Base-by-base conservation (phyloP, 2,113 vertebrate species). In the Tychaedon coryphoeus region DNA sequence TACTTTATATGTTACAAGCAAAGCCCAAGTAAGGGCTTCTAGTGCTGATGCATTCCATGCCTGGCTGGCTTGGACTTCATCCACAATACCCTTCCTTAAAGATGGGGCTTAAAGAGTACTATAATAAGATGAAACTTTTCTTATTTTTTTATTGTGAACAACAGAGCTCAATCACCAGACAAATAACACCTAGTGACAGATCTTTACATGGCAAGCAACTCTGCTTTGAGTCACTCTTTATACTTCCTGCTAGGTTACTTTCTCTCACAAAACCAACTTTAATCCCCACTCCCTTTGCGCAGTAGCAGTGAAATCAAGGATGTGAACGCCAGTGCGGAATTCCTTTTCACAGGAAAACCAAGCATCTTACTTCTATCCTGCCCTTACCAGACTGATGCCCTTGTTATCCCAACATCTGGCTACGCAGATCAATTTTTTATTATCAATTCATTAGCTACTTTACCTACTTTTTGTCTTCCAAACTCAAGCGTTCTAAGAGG, bases 241-340 rank as follows among this genome's bases (percentile, higher is more conserved):
- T 36, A 65, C 40, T 76, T 95, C 65, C 62, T 73, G 66, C 53
- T 70, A 28, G 47, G 31, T 53, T 34, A 72, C 72, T 86, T 91
- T 90, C 47, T 67, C 33, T 40, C 70, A 66, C 26, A 62, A 50
- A 80, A 61, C 5, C 16, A n/a, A 16, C 26, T 50, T 62, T 40
- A 67, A 11, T 26, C 7, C 25, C 19, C 9, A 11, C 8, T n/a
- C 9, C 4, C 36, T 48, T 67, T 34, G 42, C 0, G 0, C 53
- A 29, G 34, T 1, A 61, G 36, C 61, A 79, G 28, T 34, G 40
- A 80, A 83, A 73, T 69, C 31, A 54, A 65, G 45, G 42, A 24
- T 90, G 28, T 34, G 38, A n/a, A 40, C 26, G 6, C 26, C 28
- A 31, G 8, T 5, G 13, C 60, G 15, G 22, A 20, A 8, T 16